Evolutionary conservation across 1,140 invertebrate genomes (phyloP).

Genomic region (Megalopta genalis): DNA sequence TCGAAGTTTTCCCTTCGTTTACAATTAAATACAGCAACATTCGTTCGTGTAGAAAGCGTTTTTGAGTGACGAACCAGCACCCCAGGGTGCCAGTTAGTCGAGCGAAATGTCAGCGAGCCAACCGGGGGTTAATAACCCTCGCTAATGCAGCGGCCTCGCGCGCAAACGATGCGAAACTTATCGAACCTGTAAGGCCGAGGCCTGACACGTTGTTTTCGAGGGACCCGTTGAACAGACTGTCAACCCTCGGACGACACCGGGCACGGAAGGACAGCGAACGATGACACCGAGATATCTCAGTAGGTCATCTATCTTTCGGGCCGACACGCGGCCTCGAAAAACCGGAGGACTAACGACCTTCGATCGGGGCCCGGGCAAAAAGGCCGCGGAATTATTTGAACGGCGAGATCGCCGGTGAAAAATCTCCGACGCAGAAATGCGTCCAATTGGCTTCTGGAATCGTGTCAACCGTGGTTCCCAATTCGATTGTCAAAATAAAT

Average conservation of each 20-base stretch:
- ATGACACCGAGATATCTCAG: slow-evolving; percentile 53
- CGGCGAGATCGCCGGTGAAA: no score
- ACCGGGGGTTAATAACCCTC: slow-evolving; percentile 17
- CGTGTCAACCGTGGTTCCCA: no score
- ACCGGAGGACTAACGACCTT: slow-evolving; percentile 48
- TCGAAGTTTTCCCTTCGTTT: no score
- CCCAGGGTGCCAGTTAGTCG: no score
- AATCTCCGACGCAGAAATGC: no score
- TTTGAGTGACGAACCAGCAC: no score
- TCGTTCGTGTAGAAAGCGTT: no score
- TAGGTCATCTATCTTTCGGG: slow-evolving; percentile 48
- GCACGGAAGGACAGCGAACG: slow-evolving; percentile 28
- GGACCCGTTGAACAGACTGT: neutral
- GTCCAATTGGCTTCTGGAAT: no score
- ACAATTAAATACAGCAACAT: no score
- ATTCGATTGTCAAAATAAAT: no score
- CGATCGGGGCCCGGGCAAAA: slow-evolving; percentile 14
- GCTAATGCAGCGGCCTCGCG: neutral
- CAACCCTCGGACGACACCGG: slow-evolving; percentile 24
- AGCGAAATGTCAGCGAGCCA: no score
- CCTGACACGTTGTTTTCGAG: neutral
- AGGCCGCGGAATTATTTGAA: slow-evolving; percentile 43
- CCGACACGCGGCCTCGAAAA: slow-evolving; percentile 13
- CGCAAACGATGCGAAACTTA: slow-evolving; percentile 14
- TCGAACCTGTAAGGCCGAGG: neutral